Base-by-base conservation (phyloP, 2,888 invertebrate genomes). In the Epirrita christyi region DNA sequence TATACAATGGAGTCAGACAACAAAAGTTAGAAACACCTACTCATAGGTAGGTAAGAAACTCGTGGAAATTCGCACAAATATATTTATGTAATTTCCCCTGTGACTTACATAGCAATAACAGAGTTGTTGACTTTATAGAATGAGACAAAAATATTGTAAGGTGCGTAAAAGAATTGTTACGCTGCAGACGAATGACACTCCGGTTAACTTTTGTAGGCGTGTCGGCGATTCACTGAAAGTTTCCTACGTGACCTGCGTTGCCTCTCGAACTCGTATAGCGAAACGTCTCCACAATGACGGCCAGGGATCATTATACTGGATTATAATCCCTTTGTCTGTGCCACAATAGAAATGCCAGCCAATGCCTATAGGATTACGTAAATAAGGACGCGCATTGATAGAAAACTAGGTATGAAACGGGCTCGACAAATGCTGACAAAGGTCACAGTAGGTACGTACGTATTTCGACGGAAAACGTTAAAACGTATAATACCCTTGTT, bases 191-290 rank as follows among this genome's bases (percentile, higher is more conserved):
- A 58, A 68, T 68, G 69, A 69, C 70, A 60, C 55, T 68, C 64
- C 66, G 61, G 64, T 48, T 71, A 75, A 78, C 71, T 76, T 72
- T 64, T 62, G 64, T 70, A 55, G 59, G 62, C 67, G 62, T 62
- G 61, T 66, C 50, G 48, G 62, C 59, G 58, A 64, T 66, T 67
- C 67, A 67, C 61, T 64, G 68, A 73, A 79, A 82, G 72, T 78
- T 77, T 55, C 55, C 55, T 68, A 81, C 82, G 81, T 83, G 81
- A 67, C 67, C 60, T 50, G 80, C 73, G 74, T 80, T 58, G 44
- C 43, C 36, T 53, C 29, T 29, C 55, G 57, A 63, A 53, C 28
- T 29, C 54, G 57, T 63, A 53, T 64, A 61, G 45, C 54, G 53
- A 43, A 57, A 59, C 64, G 48, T 43, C 64, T 66, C 50, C 27